These are phyloP conservation scores for Eretmochelys imbricata DNA, from an alignment of 2,113 vertebrate species.

Conservation along the genomic window DNA sequence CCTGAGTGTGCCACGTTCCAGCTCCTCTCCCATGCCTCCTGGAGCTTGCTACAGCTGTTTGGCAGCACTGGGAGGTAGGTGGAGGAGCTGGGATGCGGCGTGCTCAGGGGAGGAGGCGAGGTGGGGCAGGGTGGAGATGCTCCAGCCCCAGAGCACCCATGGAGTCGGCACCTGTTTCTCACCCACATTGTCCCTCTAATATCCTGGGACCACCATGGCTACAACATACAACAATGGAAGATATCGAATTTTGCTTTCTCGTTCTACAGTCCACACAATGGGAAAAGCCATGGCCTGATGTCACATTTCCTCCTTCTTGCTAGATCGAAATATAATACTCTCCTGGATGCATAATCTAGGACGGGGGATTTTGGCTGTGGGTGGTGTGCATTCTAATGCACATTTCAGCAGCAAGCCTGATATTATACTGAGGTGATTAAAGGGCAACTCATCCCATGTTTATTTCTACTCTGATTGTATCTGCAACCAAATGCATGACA, in stretches of 20 bases:
- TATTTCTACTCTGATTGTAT: background rate
- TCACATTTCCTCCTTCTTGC: background rate
- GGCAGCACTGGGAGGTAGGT: too few species aligned
- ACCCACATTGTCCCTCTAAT: background rate
- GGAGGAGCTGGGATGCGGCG: too few species aligned
- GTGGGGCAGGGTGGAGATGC: too few species aligned
- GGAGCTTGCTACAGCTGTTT: too few species aligned
- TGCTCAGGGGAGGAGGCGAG: too few species aligned
- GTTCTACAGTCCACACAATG: background rate
- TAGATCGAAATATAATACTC: accelerated
- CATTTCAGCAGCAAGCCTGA: accelerated
- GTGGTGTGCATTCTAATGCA: background rate
- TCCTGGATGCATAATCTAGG: accelerated
- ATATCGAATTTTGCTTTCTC: background rate
- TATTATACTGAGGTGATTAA: background rate
- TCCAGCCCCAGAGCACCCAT: too few species aligned
- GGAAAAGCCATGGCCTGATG: background rate
- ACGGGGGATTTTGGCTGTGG: background rate
- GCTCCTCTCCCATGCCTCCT: too few species aligned
- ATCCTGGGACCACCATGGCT: background rate
- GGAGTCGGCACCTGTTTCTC: background rate
- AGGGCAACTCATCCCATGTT: accelerated
- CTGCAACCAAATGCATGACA: background rate
- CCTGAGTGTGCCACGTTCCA: too few species aligned
- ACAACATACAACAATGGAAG: background rate